Evolutionary conservation across 2,113 vertebrate genomes (phyloP), one percentile per base, ranked within the genome.

Genomic region (Canis aureus): DNA sequence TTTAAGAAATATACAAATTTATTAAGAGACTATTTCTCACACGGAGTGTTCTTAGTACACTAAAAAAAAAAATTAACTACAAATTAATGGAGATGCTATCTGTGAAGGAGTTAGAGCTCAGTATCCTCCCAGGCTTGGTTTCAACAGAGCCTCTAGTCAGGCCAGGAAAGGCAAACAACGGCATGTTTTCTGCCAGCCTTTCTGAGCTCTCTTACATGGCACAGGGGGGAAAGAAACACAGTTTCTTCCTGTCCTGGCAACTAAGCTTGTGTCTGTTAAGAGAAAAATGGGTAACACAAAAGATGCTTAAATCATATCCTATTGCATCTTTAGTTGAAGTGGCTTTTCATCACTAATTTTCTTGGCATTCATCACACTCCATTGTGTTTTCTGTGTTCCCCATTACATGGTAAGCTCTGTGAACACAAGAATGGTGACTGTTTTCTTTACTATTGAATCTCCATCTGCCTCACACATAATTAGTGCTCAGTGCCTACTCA

Each of bases 261-360:
- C 84, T 88, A 57, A 92, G 16, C 32, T 94, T 49, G 43, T 92
- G 66, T 25, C 15, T 55, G 94, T 57, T 81, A 69, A 90, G 59
- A 93, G 79, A 92, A 90, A 96, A 95, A 32, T 80, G n/a, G 35
- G 16, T 81, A 51, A 91, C n/a, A 80, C 32, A 38, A 92, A 93
- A 91, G 17, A 53, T 60, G 53, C 38, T 90, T 88, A 91, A 96
- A 91, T 94, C 32, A 94, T 32, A 96, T 57, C 20, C 13, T 35
- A 71, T n/a, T 78, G 53, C 51, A 71, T 76, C 43, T 93, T 92
- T 62, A 95, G 83, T 76, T 94, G 71, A 96, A 76, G 32, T 85
- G 25, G 53, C n/a, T 97, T 95, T 97, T 81, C 53, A 80, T 35
- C 60, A 91, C 88, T 93, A 84, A 96, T 95, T 89, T 95, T 97